Base-by-base conservation (phyloP, 2,888 invertebrate genomes). In the Eupeodes luniger region DNA sequence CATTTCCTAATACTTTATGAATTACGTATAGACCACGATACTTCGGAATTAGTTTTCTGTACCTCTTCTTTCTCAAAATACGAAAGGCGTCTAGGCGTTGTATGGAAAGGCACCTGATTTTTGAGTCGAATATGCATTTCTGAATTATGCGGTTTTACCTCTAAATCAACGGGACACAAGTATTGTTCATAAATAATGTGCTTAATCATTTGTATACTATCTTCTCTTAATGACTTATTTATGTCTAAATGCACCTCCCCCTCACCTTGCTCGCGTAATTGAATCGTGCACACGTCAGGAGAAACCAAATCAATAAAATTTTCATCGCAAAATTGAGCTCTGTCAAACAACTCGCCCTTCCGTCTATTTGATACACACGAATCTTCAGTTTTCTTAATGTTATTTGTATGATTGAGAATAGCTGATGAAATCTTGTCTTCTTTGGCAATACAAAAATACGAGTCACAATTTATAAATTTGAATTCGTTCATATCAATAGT, bases 401-500 rank as follows among this genome's bases (percentile, higher is more conserved):
- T 19, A 55, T 55, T 10, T 55, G 19, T 10, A 55, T 9, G 36
- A 49, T 51, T 75, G 74, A 75, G 61, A 74, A 14, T n/a, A 74
- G 49, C 61, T 62, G 62, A 61, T 51, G 40, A 53, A 16, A 62
- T 12, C 34, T 19, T 36, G 12, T 16, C 47, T 74, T 34, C 27
- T 27, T 74, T 34, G 10, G n/a, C 74, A 74, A 72, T 9, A n/a
- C 74, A 74, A 74, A 61, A 74, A 61, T 74, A 74, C 59, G 74
- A 74, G 49, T 72, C 36, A 49, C 49, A 10, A 47, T 55, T 70
- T 2, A 55, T 6, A 55, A 10, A 10, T 55, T 55, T 11, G 6
- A 10, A 34, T 34, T 59, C 47, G 59, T 40, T 40, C 70, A 16
- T 72, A 44, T 40, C 55, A 40, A 6, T 10, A 1, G 70, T 10